phyloP scores from a whole-genome alignment of 2,888 invertebrate species.

The Poecilobothrus nobilitatus region DNA sequence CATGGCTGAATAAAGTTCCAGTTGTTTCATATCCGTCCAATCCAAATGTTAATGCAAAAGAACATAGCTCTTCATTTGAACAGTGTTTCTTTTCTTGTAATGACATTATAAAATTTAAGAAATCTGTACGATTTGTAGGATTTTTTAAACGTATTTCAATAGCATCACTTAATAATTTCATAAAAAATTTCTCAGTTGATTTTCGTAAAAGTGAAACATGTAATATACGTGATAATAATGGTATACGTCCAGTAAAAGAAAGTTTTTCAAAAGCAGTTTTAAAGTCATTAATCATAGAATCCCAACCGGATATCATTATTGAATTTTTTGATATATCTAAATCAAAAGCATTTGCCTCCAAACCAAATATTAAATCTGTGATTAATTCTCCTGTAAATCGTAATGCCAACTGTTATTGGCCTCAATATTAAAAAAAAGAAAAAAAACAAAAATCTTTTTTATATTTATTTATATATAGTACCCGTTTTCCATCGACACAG shows the following conservation, averaged over 20 bases:
- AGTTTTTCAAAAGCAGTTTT: not conserved
- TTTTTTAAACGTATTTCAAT: slow-evolving; percentile 29
- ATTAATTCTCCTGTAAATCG: slow-evolving; percentile 44
- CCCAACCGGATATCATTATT: not conserved
- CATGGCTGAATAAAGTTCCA: slow-evolving; percentile 30
- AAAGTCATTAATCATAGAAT: not conserved
- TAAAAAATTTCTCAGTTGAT: slow-evolving; percentile 50
- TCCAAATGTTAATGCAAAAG: slow-evolving; percentile 38
- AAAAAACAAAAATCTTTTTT: not conserved
- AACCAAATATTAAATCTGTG: slow-evolving; percentile 44
- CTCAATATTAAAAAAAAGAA: slow-evolving; percentile 28
- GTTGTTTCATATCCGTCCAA: slow-evolving; percentile 41
- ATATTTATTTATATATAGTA: not conserved
- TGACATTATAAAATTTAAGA: slow-evolving; percentile 35
- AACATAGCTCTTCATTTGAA: slow-evolving; percentile 27
- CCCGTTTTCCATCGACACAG: not conserved
- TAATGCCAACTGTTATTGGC: slow-evolving; percentile 28
- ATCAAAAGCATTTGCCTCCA: slow-evolving; percentile 41
- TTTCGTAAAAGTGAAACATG: slow-evolving; percentile 19
- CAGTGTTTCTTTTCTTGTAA: slow-evolving; percentile 32
- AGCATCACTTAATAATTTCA: slow-evolving; percentile 30
- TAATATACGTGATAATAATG: slow-evolving; percentile 16
- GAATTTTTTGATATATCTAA: not conserved
- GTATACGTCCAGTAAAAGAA: not conserved
- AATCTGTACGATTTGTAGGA: slow-evolving; percentile 33